A percentile compares a stretch with the other conserved stretches of the same genome.
These are phyloP conservation scores for Timema podura DNA, from an alignment of 2,888 invertebrate species.

Conservation along the genomic window DNA sequence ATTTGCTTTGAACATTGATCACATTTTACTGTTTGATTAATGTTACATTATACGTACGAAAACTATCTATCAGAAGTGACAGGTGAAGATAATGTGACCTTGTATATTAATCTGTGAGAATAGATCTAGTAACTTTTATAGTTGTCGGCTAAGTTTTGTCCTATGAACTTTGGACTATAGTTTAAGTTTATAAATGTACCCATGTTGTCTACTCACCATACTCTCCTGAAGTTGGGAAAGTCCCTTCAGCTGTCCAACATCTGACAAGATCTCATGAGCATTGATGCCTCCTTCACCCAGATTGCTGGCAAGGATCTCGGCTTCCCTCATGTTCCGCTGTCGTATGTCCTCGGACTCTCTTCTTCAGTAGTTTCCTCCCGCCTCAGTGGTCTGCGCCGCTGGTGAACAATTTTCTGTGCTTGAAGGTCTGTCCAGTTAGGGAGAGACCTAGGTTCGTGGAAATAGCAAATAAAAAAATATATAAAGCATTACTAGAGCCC, in stretches of 20 bases:
- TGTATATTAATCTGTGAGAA: no score
- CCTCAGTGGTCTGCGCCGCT: constrained; percentile 41
- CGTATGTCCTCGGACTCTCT: constrained; percentile 77
- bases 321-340: constrained; percentile 78
- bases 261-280: constrained; percentile 79
- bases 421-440: constrained; percentile 75
- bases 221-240: constrained; percentile 89
- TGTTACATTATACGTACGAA: no score
- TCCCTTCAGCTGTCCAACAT: constrained; percentile 75
- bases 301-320: constrained; percentile 89
- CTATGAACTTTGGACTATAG: no score
- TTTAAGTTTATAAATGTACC: no score
- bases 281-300: constrained; percentile 83
- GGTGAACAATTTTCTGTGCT: constrained; percentile 44
- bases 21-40: no score
- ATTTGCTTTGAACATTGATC: no score
- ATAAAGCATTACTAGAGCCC: not conserved
- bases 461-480: not conserved
- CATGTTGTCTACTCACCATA: constrained; percentile 55
- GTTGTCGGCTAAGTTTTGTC: no score
- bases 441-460: constrained; percentile 53
- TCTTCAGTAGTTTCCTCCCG: constrained; percentile 58
- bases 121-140: no score
- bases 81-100: no score
- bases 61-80: no score